A percentile compares a stretch with the other conserved stretches of the same genome.
Conservation (phyloP, 2,113 vertebrate species). For the Oriolus oriolus region DNA sequence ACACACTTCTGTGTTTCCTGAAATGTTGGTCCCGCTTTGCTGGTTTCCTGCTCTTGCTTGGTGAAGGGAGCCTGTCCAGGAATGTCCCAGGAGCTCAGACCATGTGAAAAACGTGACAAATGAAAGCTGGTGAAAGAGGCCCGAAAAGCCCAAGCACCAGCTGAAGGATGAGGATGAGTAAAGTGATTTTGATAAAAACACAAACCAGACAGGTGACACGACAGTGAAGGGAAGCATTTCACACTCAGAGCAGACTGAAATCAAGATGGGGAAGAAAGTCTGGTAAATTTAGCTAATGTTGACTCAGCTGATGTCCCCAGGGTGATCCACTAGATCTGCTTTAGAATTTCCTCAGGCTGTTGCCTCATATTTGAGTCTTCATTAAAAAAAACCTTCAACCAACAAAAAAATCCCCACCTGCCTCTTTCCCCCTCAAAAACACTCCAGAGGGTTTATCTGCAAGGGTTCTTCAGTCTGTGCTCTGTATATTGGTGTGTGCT, state of each 20-base stretch:
- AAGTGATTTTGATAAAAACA: not conserved
- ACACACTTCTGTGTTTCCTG: not conserved
- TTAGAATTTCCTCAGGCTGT: not conserved
- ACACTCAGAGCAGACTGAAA: not conserved
- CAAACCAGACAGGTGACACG: not conserved
- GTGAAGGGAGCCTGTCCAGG: not conserved
- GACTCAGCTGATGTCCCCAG: not conserved
- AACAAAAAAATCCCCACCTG: not conserved
- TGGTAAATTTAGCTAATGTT: not conserved
- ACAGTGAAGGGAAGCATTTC: not conserved
- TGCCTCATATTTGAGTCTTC: not conserved
- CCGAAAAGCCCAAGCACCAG: not conserved
- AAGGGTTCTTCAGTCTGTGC: not conserved
- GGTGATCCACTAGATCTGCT: not conserved
- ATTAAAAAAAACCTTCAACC: not conserved
- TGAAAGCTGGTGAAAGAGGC: not conserved
- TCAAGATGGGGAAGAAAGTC: not conserved
- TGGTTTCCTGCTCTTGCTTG: not conserved
- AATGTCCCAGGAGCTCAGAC: not conserved
- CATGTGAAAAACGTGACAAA: not conserved
- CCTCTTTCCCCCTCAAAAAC: rapidly evolving
- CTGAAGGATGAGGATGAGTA: not conserved
- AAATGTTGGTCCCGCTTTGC: not conserved
- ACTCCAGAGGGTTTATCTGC: not conserved
- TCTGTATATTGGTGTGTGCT: not conserved